Evolutionary conservation across 2,113 vertebrate species (phyloP).

Genomic region (Rhabdornis inornatus): DNA sequence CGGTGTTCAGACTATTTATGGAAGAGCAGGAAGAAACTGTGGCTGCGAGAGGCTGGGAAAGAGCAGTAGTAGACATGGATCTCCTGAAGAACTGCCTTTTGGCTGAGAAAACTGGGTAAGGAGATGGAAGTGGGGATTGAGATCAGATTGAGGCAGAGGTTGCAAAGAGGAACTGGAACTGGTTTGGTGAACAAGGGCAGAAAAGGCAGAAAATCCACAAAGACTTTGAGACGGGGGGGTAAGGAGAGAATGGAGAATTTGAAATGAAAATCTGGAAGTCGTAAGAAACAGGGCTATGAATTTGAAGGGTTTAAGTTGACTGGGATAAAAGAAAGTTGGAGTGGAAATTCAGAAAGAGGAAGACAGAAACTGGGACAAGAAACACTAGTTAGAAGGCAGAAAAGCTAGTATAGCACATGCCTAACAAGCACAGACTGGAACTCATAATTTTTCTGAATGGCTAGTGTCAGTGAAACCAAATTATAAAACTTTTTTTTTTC

Average conservation of each 20-base stretch:
- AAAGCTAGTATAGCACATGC: neutral
- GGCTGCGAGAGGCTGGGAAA: neutral
- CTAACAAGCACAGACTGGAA: neutral
- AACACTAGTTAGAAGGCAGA: neutral
- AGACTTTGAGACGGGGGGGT: neutral
- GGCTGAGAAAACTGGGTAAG: neutral
- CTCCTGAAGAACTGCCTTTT: neutral
- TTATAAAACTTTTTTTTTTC: neutral
- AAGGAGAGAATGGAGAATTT: neutral
- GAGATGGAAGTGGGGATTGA: neutral
- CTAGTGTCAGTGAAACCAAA: neutral
- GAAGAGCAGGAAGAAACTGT: neutral
- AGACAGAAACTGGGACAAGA: neutral
- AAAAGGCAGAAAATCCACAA: neutral
- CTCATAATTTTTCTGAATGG: neutral
- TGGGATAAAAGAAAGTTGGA: neutral
- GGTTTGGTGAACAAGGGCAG: neutral
- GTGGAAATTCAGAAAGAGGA: neutral
- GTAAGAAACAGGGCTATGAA: neutral
- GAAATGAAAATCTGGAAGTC: neutral
- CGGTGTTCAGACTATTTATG: accelerated
- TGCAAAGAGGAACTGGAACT: neutral
- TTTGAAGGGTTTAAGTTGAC: neutral
- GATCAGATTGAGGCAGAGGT: neutral
- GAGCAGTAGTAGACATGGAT: neutral